Base-by-base conservation (phyloP, 2,888 invertebrate species). In the Meiosimyza platycephala region DNA sequence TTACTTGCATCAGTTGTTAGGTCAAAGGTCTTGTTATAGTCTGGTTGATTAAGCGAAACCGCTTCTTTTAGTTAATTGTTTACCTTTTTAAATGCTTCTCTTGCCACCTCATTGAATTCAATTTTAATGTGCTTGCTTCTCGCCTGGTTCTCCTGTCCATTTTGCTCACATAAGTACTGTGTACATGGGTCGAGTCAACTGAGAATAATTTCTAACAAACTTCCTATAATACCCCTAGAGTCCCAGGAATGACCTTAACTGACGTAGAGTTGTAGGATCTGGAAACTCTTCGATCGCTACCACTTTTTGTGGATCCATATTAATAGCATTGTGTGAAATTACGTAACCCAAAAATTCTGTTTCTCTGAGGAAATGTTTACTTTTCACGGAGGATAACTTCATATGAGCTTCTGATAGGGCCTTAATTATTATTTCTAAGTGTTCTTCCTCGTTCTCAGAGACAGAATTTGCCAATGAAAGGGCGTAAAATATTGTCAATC, bases 161-260 rank as follows among this genome's bases (percentile, higher is more conserved):
- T 59, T n/a, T 71, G 64, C 12, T 33, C 70, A 47, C 63, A n/a
- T n/a, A n/a, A n/a, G n/a, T n/a, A 52, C 62, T 40, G 63, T 70
- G n/a, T n/a, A n/a, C 33, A 70, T 33, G 2, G 70, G 54, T 51
- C 50, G 50, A 15, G 33, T 51, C 12, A 66, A 52, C 52, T 48
- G 48, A n/a, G 40, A 15, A 13, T 59, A 59, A 13, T 59, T 28
- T 22, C 28, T 59, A 6, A 59, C 59, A 12, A 59, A 59, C 13
- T 28, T n/a, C 2, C 59, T 18, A 15, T 22, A 59, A 28, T 59
- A 59, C 18, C 59, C 33, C 13, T 22, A 51, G 55, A 71, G 52
- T 7, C 71, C 71, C 54, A 71, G 64, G n/a, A 71, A 71, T 22
- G 64, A 71, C 47, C 57, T 47, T 40, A 71, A 48, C 22, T 54